These are phyloP conservation scores for Megamerina dolium DNA, from an alignment of 2,888 invertebrate genomes.

Conservation along the genomic window DNA sequence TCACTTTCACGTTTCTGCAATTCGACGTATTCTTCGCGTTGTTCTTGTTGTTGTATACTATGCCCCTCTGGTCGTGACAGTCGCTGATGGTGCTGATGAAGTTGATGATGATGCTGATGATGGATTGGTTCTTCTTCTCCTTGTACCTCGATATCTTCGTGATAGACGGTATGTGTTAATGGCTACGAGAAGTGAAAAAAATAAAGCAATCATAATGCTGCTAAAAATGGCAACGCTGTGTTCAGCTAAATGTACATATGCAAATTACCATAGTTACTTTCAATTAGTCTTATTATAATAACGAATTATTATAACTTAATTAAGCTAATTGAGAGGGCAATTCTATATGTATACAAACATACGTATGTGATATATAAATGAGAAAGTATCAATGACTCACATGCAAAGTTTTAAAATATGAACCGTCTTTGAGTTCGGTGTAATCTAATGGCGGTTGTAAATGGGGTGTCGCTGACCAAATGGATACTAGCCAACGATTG, in stretches of 20 bases:
- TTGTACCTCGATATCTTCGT: constrained; percentile 38
- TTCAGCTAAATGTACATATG: too few relatives aligned
- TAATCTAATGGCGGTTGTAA: constrained; percentile 76
- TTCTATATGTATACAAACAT: too few relatives aligned
- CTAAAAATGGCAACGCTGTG: too few relatives aligned
- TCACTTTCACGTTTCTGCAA: constrained; percentile 76
- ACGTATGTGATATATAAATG: too few relatives aligned
- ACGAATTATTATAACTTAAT: too few relatives aligned
- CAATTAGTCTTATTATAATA: too few relatives aligned
- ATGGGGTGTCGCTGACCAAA: constrained; percentile 80
- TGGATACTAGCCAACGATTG: constrained; percentile 75
- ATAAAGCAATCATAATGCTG: constrained; percentile 4
- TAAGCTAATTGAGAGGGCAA: too few relatives aligned
- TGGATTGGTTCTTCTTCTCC: constrained; percentile 33
- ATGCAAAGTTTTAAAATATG: constrained; percentile 41
- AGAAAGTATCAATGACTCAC: constrained; percentile 32
- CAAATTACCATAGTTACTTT: too few relatives aligned
- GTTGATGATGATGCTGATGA: constrained; percentile 19
- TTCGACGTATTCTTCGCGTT: constrained; percentile 54
- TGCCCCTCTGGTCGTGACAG: constrained; percentile 42
- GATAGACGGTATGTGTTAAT: constrained; percentile 20
- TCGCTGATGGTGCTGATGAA: constrained; percentile 36
- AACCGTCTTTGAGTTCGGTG: constrained; percentile 62
- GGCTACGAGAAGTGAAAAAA: constrained; percentile 24
- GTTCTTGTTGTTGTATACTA: constrained; percentile 39